Evolutionary conservation across 2,888 invertebrate species (phyloP).

Genomic region (Formica aserva): DNA sequence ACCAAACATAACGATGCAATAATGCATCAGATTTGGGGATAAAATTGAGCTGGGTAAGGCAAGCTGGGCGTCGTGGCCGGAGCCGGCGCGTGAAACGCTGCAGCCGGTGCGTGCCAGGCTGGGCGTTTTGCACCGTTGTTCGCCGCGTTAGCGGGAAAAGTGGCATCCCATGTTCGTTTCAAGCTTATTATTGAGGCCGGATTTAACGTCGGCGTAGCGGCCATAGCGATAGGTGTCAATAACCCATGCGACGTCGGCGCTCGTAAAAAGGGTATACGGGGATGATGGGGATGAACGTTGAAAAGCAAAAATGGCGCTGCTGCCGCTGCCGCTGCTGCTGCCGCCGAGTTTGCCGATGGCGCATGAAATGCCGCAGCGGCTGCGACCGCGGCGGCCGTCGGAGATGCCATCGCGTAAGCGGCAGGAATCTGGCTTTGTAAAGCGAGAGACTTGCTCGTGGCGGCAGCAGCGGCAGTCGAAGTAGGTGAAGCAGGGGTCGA

Average conservation of each 20-base stretch:
- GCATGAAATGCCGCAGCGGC: conserved; percentile 83
- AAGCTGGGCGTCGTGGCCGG: conserved; percentile 86
- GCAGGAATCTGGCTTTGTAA: conserved; percentile 86
- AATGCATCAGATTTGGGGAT: conserved; percentile 80
- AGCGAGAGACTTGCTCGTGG: conserved; percentile 83
- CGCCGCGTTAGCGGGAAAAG: conserved; percentile 88
- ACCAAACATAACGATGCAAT: background rate
- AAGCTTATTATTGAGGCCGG: conserved; percentile 86
- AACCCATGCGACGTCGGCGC: conserved; percentile 82
- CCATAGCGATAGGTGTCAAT: conserved; percentile 76
- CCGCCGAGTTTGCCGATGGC: conserved; percentile 70
- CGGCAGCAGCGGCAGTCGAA: conserved; percentile 60
- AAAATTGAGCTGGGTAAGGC: conserved; percentile 88
- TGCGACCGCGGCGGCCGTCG: conserved; percentile 87
- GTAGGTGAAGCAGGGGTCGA: conserved; percentile 73
- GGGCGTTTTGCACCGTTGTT: conserved; percentile 80
- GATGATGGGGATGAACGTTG: conserved; percentile 80
- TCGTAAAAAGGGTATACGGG: conserved; percentile 82
- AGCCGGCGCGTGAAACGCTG: conserved; percentile 83
- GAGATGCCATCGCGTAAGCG: conserved; percentile 84
- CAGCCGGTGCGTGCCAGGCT: conserved; percentile 81
- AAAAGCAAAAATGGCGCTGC: conserved; percentile 80
- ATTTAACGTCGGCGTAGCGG: conserved; percentile 79
- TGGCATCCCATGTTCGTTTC: conserved; percentile 91
- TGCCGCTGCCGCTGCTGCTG: conserved; percentile 81